Base-by-base conservation (phyloP, 2,113 vertebrate species). In the Odocoileus virginianus region DNA sequence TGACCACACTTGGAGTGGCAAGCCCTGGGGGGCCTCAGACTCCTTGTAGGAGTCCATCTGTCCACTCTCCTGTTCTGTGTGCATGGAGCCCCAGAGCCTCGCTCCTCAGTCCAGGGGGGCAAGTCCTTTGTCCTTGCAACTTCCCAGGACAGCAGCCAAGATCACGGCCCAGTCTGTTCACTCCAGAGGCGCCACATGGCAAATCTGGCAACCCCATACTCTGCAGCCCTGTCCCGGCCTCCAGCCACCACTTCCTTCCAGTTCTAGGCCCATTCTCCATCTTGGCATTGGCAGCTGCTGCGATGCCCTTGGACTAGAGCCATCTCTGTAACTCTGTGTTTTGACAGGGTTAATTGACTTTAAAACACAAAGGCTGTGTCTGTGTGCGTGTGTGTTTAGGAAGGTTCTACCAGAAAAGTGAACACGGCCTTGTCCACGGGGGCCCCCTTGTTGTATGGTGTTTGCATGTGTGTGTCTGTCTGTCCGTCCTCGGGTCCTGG, bases 271-370 rank as follows among this genome's bases (percentile, higher is more conserved):
- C 9, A 4, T 27, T 95, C 89, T 74, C 83, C 17, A 28, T 27
- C 71, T 90, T 76, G 81, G 87, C 87, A 45, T 1, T 64, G 52
- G 71, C 55, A 60, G 71, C 3, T 23, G 40, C 60, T 87, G 30
- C 17, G 87, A 95, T 25, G 45, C 17, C 36, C 74, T 57, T 96
- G 94, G 90, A 64, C 74, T 4, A 28, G 61, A 45, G 94, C 84
- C 95, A 95, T 47, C 30, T 21, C 36, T 43, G 58, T 89, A 86
- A 91, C 55, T 28, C 36, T 54, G 45, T 94, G 36, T 36, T 91
- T 94, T 92, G 36, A 61, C 87, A 88, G 52, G 25, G 54, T 87
- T 95, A 64, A 76, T 45, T 92, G 92, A 71, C 90, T 96, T 89
- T 89, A 81, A 95, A 86, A 84, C 61, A 96, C 92, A 96, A 90